Evolutionary conservation across 2,113 vertebrate genomes (phyloP), one percentile per base, ranked within the genome.

Genomic region (Cephalopterus ornatus): DNA sequence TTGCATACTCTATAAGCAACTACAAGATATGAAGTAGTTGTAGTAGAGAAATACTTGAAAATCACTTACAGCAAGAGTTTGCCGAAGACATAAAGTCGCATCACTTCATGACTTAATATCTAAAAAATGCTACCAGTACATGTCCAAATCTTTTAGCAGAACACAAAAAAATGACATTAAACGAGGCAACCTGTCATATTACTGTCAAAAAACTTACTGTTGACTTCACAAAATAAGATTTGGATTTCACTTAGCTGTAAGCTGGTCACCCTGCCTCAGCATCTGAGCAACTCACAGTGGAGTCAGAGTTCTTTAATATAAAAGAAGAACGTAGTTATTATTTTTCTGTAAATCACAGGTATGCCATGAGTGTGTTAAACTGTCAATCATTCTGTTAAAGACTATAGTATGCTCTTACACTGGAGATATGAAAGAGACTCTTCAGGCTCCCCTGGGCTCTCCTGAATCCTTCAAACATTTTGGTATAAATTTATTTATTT

Each of bases 31-130:
- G 32, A 92, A 82, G 44, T 53, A 55, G 32, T 49, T 58, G 58
- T 50, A 41, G n/a, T n/a, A 62, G 49, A 80, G 71, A 92, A 92
- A 74, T 44, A 47, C 39, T 77, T 52, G 30, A 89, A 94, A 93
- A 92, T 85, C 46, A 56, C 46, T 42, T 23, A 52, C 17, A 81
- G 14, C 27, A 77, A 76, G 7, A 20, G 28, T 88, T 88, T 86
- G 37, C 28, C 12, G 21, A 87, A 84, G 59, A 74, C 50, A 41
- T 66, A 66, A 83, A 73, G 4, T 53, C 68, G 3, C 32, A 85
- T 62, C 22, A n/a, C 2, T 77, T 82, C 15, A 17, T 88, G 67
- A 73, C n/a, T 41, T 90, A 73, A 47, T 58, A 62, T 35, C 28
- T 70, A 58, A 92, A 74, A 87, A 85, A 56, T 85, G 19, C 44